These are phyloP conservation scores for Palythoa heliodiscus DNA, from an alignment of 92 coral and sea anemone genomes.

Conservation along the genomic window DNA sequence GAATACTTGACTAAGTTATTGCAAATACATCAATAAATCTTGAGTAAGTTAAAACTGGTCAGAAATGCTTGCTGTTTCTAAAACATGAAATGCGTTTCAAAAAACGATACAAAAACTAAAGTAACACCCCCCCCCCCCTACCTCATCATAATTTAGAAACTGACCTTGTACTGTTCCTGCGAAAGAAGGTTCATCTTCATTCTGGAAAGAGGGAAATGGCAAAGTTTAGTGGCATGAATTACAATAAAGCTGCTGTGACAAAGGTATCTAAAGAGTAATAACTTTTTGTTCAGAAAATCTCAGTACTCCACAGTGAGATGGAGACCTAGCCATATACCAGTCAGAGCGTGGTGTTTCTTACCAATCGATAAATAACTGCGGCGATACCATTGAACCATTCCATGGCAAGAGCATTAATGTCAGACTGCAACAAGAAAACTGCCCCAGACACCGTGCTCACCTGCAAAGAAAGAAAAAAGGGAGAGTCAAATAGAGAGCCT, in stretches of 20 bases:
- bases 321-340: neutral
- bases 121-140: too few species aligned
- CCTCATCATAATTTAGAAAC: neutral
- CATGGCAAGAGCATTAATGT: conserved; percentile 64
- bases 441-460: conserved; percentile 83
- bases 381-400: conserved; percentile 91
- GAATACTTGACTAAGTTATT: too few species aligned
- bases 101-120: too few species aligned
- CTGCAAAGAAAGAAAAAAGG: conserved; percentile 38
- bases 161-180: conserved; percentile 66
- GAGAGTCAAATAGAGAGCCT: neutral
- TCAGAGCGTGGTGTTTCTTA: conserved; percentile 36
- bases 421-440: conserved; percentile 86
- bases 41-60: too few species aligned
- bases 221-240: neutral
- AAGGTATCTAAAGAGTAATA: neutral
- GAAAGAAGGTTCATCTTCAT: conserved; percentile 62
- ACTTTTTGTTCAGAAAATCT: neutral
- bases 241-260: neutral
- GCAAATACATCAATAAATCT: too few species aligned
- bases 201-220: conserved; percentile 34
- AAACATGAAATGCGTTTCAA: too few species aligned
- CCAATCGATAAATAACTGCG: conserved; percentile 77
- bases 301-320: too few species aligned
- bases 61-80: too few species aligned